These are phyloP conservation scores for Camelus dromedarius DNA, from an alignment of 2,113 vertebrate species.

Conservation along the genomic window DNA sequence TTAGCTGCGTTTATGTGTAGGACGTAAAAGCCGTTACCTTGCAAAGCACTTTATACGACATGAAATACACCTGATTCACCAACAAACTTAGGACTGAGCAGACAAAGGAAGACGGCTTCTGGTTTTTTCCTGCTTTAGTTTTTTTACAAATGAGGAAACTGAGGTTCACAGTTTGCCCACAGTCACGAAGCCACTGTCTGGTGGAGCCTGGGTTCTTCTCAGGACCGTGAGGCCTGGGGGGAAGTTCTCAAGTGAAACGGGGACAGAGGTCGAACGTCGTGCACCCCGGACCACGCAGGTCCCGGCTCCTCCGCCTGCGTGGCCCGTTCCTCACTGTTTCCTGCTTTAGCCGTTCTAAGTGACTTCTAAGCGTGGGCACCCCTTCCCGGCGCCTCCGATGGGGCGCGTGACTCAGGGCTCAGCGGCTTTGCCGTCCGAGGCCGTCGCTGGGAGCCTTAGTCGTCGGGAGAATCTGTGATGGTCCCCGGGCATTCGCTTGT, in stretches of 20 bases:
- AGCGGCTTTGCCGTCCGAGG: rapidly evolving
- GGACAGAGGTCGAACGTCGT: rapidly evolving
- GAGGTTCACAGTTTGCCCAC: no score
- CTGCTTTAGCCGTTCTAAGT: neutral
- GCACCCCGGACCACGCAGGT: rapidly evolving
- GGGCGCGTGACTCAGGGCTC: rapidly evolving
- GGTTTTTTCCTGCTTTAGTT: no score
- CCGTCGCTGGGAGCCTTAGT: no score
- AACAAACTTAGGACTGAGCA: neutral
- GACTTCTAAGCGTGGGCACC: neutral
- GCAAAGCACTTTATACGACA: neutral
- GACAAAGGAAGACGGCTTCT: neutral
- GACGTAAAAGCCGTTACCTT: neutral
- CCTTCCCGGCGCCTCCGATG: neutral
- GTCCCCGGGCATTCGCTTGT: rapidly evolving
- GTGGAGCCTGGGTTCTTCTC: no score
- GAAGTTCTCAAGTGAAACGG: rapidly evolving
- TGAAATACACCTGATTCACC: neutral
- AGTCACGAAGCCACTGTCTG: neutral
- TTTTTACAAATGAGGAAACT: neutral
- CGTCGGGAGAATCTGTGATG: neutral
- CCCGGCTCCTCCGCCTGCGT: rapidly evolving
- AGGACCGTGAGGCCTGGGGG: rapidly evolving
- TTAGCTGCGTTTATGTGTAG: neutral
- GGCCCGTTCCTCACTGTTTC: rapidly evolving